A percentile compares a stretch with the other conserved stretches of the same genome.
phyloP scores from a whole-genome alignment of 2,797 vertebrate species.

The Anomalospiza imberbis region DNA sequence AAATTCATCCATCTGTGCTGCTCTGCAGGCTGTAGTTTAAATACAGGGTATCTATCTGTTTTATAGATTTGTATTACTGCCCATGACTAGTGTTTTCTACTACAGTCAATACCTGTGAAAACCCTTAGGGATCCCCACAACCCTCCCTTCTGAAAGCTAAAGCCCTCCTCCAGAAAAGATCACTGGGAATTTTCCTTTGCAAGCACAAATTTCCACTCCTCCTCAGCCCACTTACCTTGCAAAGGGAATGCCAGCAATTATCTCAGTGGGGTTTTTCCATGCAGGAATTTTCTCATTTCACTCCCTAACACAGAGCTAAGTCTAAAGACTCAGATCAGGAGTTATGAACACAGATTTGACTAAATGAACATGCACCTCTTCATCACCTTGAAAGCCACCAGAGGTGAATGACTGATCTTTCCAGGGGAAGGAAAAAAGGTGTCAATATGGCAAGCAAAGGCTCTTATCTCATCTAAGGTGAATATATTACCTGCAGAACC shows the following conservation, averaged over 20 bases:
- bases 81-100: background rate
- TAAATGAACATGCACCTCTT: background rate
- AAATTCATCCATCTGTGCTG: background rate
- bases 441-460: background rate
- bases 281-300: background rate
- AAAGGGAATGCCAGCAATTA: background rate
- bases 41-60: background rate
- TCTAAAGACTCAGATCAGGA: background rate
- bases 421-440: background rate
- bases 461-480: background rate
- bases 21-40: background rate
- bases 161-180: background rate
- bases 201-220: background rate
- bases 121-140: background rate
- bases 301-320: background rate
- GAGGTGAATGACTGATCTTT: background rate
- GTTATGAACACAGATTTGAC: background rate
- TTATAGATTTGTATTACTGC: background rate
- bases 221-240: background rate
- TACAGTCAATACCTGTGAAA: background rate
- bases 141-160: background rate
- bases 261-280: background rate
- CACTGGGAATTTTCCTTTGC: background rate
- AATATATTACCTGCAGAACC: background rate
- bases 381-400: background rate